A percentile compares a stretch with the other conserved stretches of the same genome.
Conservation (phyloP, 2,113 vertebrate genomes). For the Crotalus tigris region DNA sequence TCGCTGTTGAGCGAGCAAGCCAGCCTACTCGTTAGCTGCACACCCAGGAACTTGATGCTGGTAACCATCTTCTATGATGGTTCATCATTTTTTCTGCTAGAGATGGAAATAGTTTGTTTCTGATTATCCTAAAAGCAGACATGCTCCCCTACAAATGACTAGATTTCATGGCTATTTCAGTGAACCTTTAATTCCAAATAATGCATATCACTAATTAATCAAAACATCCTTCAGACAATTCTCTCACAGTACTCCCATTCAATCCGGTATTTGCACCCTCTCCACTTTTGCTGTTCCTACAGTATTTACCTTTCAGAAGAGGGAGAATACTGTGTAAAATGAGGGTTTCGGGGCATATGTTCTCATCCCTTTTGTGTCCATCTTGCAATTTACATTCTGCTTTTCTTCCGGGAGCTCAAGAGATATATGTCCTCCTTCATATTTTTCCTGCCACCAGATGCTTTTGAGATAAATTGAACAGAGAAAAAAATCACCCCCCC, state of each 20-base stretch:
- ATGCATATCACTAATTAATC: neutral
- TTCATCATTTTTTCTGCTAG: neutral
- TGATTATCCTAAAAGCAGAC: neutral
- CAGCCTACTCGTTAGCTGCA: too few relatives aligned
- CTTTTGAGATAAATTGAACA: neutral
- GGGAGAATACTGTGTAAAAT: neutral
- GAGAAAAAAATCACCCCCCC: neutral
- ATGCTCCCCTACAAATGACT: neutral
- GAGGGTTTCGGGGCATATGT: neutral
- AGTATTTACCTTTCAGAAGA: neutral
- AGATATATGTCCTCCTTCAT: neutral
- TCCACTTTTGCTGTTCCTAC: neutral
- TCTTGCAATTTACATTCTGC: neutral
- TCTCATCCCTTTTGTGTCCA: neutral
- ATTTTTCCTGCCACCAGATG: neutral
- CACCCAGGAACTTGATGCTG: too few relatives aligned
- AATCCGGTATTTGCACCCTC: neutral
- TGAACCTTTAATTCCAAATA: neutral
- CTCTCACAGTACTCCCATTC: neutral
- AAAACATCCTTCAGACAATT: neutral
- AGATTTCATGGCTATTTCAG: neutral
- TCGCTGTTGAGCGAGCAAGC: too few relatives aligned
- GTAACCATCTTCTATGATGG: neutral
- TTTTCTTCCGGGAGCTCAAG: neutral
- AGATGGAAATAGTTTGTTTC: neutral